phyloP scores from a whole-genome alignment of 2,113 vertebrate genomes.

The Pachyramphus minor region DNA sequence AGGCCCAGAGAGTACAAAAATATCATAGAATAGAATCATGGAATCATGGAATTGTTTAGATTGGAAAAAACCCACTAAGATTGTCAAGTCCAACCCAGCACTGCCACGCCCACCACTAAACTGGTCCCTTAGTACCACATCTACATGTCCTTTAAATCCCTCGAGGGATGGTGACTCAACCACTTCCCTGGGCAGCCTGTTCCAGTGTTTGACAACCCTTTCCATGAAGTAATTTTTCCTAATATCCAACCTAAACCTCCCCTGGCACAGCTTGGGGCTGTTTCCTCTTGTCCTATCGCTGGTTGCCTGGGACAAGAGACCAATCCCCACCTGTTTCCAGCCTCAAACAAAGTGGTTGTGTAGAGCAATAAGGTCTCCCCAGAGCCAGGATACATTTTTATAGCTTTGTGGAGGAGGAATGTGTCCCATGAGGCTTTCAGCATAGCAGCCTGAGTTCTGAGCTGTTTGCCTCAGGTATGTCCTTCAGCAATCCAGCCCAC shows the following conservation, averaged over 20 bases:
- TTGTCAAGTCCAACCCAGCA: not conserved
- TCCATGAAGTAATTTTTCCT: not conserved
- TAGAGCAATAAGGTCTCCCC: not conserved
- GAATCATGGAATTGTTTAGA: not conserved
- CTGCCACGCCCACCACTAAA: not conserved
- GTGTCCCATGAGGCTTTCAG: not conserved
- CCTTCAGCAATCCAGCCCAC: not conserved
- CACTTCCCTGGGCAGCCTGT: not conserved
- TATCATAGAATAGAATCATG: not conserved
- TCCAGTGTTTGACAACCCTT: not conserved
- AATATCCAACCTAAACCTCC: not conserved
- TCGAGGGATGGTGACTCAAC: not conserved
- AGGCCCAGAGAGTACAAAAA: not conserved
- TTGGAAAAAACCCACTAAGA: not conserved
- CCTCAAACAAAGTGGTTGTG: not conserved
- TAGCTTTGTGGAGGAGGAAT: not conserved
- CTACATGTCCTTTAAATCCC: not conserved
- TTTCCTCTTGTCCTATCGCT: not conserved
- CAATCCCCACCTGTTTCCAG: rapidly evolving
- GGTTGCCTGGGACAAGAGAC: not conserved
- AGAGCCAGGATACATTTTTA: not conserved
- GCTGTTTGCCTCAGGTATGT: not conserved
- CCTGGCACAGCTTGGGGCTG: not conserved
- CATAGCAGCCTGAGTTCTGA: not conserved
- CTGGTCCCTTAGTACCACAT: not conserved